Base-by-base conservation (phyloP, 1,140 invertebrate genomes). In the Drosophila novamexicana region DNA sequence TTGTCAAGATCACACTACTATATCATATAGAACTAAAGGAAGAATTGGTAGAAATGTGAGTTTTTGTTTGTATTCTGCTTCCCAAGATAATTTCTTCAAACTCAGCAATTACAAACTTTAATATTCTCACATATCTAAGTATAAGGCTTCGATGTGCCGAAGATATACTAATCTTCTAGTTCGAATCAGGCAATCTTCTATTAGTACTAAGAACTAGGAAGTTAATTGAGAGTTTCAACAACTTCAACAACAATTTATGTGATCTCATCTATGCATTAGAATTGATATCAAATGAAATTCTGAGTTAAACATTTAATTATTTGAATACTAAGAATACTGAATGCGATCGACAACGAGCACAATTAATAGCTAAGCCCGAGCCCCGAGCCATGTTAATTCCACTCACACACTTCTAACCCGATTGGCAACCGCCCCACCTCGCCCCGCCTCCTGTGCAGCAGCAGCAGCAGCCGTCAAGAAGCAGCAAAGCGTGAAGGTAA, bases 401-500 rank as follows among this genome's bases (percentile, higher is more conserved):
- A 54, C 44, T 32, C 5, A 50, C 6, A 50, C 9, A 39, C 49
- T 29, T 37, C 22, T 29, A 29, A 16, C 37, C 22, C 64, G 49
- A 14, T 14, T 36, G 29, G 18, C 29, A 29, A 44, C 14, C 4
- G 36, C 36, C 34, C 34, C 36, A n/a, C 29, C 53, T 22, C 6
- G 36, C 42, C 34, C 34, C 36, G 18, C 50, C 40, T 36, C 59
- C 32, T 16, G 39, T 10, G 4, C 8, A 47, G 22, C 37, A 40
- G 34, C 29, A 36, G 32, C 50, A 36, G 50, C 40, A 53, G 77
- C 73, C 32, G 39, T 66, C 63, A 59, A 67, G 56, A 75, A 64
- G 62, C 57, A 70, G 47, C 67, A 75, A 74, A 85, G 78, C 82
- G 79, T 88, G 68, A 86, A 88, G 69, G 67, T 68, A 50, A 79